Evolutionary conservation across 2,888 invertebrate genomes (phyloP), one percentile per base, ranked within the genome.

Genomic region (Scrobipalpa atriplicella): DNA sequence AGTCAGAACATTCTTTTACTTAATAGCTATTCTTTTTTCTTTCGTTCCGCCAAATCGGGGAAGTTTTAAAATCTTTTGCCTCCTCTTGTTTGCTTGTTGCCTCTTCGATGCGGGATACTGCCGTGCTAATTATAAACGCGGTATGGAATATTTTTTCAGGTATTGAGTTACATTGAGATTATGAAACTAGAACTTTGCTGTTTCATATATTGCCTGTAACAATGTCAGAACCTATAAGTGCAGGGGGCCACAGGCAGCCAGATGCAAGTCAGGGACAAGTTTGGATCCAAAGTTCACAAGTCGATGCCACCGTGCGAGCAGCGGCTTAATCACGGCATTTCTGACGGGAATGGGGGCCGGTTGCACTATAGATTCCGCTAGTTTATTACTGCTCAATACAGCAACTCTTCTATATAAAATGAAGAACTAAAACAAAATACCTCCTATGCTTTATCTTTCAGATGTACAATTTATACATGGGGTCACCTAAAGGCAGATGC

Each of bases 201-300:
- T n/a, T n/a, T n/a, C n/a, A n/a, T n/a, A n/a, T 13, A 43, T 43
- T 13, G 3, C 43, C 13, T 43, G 43, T 3, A 43, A 43, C 43
- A 13, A 43, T 43, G 43, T 13, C 11, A 43, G 11, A 43, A 43
- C 43, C 13, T 43, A 13, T 43, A 0, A 13, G 11, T 47, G 16
- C 47, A 47, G 2, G 47, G 47, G n/a, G 47, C n/a, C 16, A 47
- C 16, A 1, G 2, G 21, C 16, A 54, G 54, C 3, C 21, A 54
- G 19, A 18, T 54, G 54, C 54, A 54, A 18, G 19, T 19, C 19
- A 38, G 7, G 29, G 58, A 38, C 58, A 38, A 58, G 58, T 58
- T 58, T 54, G 18, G 58, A 13, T 16, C n/a, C 58, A 16, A 58
- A 58, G 58, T 58, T 58, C 58, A 38, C 58, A 58, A 58, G 58